Evolutionary conservation across 2,113 vertebrate genomes (phyloP), one percentile per base, ranked within the genome.

Genomic region (Paraplagusia blochii): DNA sequence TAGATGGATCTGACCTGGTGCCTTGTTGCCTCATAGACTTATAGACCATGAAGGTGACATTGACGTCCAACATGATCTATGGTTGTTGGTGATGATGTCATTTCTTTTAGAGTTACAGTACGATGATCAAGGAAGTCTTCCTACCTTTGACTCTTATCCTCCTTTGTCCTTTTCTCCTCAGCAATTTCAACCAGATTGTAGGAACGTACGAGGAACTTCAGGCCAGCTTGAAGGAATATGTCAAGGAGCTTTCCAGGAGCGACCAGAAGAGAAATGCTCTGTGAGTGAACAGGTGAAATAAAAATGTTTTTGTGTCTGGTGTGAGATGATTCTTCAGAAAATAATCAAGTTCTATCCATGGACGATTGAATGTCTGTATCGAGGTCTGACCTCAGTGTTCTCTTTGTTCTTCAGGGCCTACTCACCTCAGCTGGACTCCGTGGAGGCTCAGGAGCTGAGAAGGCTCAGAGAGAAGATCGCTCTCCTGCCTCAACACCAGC

Each of bases 201-300:
- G 95, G 95, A 57, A 96, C 94, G 1, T 95, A 95, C 1, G 93
- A 95, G 75, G 95, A 98, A 76, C 91, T 97, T 39, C 94, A 96
- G 74, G 89, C 87, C 1, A 93, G 93, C 63, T 89, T 98, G 39
- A 92, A 90, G 63, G 91, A 92, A 44, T 98, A 97, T 0, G 94
- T 98, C 76, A 91, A 92, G 9, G 91, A 92, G 50, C 89, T 98
- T 56, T 88, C 92, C 54, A 85, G 81, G 8, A 92, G 90, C 29
- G 95, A 98, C 45, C 82, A 88, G 62, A 91, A 90, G 77, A 90
- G 92, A 64, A 92, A 95, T 8, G 92, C 92, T 0, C 83, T 90
- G 95, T 92, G 65, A 84, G 89, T 72, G 10, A 6, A 46, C 44
- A 15, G n/a, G n/a, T n/a, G n/a, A n/a, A n/a, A n/a, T n/a, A n/a